Conservation (phyloP, 1,140 invertebrate species). For the Cydia splendana region DNA sequence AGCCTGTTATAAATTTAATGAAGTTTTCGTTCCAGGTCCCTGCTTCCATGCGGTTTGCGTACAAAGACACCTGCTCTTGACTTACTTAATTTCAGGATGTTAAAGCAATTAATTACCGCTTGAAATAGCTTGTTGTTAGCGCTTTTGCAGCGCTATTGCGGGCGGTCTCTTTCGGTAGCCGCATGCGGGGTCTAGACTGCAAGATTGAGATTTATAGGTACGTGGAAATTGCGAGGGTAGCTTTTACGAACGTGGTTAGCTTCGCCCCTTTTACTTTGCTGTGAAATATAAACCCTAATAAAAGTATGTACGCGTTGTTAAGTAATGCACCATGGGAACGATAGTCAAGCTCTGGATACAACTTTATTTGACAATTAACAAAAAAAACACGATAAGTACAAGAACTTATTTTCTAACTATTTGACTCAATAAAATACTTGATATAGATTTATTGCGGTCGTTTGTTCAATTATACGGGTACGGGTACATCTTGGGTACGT, state of each 20-base stretch:
- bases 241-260: not conserved
- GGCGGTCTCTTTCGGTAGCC: not conserved
- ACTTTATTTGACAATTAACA: too few relatives aligned
- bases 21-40: slow-evolving; percentile 25
- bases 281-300: not conserved
- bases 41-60: not conserved
- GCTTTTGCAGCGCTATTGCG: slow-evolving; percentile 20
- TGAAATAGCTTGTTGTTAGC: slow-evolving; percentile 28
- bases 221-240: slow-evolving; percentile 15
- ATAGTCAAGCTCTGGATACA: too few relatives aligned
- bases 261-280: not conserved
- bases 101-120: slow-evolving; percentile 27
- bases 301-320: too few relatives aligned
- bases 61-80: slow-evolving; percentile 31
- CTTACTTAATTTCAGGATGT: slow-evolving; percentile 30
- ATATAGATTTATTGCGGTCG: too few relatives aligned
- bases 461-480: too few relatives aligned
- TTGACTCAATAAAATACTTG: too few relatives aligned
- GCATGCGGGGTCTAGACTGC: slow-evolving; percentile 20
- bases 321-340: too few relatives aligned
- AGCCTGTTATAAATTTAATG: slow-evolving; percentile 30
- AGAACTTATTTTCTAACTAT: too few relatives aligned
- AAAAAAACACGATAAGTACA: too few relatives aligned
- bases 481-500: too few relatives aligned
- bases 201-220: slow-evolving; percentile 28